phyloP scores from a whole-genome alignment of 2,113 vertebrate genomes.

The Laticauda laticaudata region DNA sequence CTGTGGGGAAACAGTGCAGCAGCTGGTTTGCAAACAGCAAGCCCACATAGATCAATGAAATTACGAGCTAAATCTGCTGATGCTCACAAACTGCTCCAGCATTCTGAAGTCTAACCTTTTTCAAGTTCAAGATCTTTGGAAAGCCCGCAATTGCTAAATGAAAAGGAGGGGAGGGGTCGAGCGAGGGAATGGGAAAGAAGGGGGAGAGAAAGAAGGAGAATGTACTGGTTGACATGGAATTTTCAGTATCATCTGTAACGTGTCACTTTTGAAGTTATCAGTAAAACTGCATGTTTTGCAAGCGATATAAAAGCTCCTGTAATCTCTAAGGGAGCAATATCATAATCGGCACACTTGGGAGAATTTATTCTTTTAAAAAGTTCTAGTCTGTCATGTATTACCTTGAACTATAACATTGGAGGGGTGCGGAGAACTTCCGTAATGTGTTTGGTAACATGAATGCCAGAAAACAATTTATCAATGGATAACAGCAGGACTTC shows the following conservation, averaged over 20 bases:
- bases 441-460: conserved; percentile 56
- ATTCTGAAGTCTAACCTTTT: conserved; percentile 81
- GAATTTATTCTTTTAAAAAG: conserved; percentile 56
- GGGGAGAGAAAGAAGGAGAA: conserved; percentile 39
- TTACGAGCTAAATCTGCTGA: conserved; percentile 88
- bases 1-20: conserved; percentile 82
- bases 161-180: conserved; percentile 11
- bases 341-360: conserved; percentile 43
- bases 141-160: conserved; percentile 70
- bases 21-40: conserved; percentile 86
- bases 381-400: conserved; percentile 62
- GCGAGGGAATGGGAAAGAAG: background rate
- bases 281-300: conserved; percentile 53
- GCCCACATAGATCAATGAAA: conserved; percentile 85
- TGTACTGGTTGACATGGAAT: conserved; percentile 47
- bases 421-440: conserved; percentile 54
- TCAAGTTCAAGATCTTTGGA: conserved; percentile 83
- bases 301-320: conserved; percentile 52
- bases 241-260: conserved; percentile 54
- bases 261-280: conserved; percentile 57
- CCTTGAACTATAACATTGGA: conserved; percentile 61
- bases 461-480: conserved; percentile 65
- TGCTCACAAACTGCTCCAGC: conserved; percentile 80
- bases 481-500: conserved; percentile 40
- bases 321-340: conserved; percentile 56